Conservation (phyloP, 2,888 invertebrate genomes). For the Calephelis perditalis region DNA sequence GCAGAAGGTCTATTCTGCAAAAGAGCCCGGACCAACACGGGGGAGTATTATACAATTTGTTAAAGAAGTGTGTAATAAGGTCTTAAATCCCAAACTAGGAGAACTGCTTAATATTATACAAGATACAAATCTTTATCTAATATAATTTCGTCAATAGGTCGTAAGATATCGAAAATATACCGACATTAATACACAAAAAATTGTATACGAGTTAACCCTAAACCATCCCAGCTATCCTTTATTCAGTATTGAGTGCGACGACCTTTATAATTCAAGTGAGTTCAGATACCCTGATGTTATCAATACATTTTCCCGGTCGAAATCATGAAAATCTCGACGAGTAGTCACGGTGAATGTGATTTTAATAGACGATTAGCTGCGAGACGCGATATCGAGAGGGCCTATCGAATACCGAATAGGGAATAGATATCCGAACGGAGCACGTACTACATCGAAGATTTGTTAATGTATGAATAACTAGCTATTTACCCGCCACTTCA, state of each 20-base stretch:
- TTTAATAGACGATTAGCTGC: slow-evolving; percentile 11
- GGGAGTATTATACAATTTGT: too few relatives aligned
- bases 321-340: slow-evolving; percentile 2
- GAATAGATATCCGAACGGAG: not conserved
- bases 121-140: too few relatives aligned
- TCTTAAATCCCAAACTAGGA: too few relatives aligned
- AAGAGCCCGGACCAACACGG: too few relatives aligned
- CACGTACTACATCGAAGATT: too few relatives aligned
- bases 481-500: too few relatives aligned
- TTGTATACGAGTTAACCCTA: not conserved
- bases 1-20: too few relatives aligned
- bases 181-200: not conserved
- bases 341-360: slow-evolving; percentile 3
- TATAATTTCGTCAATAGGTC: too few relatives aligned
- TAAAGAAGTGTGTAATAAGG: too few relatives aligned
- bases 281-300: slow-evolving; percentile 1
- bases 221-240: not conserved
- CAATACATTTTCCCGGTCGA: not conserved
- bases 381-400: not conserved
- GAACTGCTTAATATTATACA: too few relatives aligned
- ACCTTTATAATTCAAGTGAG: slow-evolving; percentile 5
- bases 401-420: slow-evolving; percentile 1
- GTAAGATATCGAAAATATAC: too few relatives aligned
- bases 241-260: not conserved
- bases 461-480: too few relatives aligned